phyloP scores from a whole-genome alignment of 2,888 invertebrate genomes.

The Criorhina ranunculi region DNA sequence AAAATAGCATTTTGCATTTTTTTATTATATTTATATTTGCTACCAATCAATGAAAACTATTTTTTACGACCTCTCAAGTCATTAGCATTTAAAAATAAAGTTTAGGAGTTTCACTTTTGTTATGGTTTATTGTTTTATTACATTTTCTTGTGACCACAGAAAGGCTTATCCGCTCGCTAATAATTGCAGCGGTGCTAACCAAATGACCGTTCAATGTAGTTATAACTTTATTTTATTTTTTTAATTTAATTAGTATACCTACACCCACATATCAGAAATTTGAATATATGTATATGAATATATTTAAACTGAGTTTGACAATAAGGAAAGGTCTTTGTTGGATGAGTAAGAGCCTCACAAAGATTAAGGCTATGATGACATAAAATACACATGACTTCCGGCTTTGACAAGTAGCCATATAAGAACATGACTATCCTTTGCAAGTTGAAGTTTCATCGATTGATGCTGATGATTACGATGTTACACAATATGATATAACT shows the following conservation, averaged over 20 bases:
- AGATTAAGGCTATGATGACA: neutral
- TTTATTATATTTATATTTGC: conserved; percentile 14
- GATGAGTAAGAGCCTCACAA: neutral
- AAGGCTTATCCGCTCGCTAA: neutral
- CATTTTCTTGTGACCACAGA: neutral
- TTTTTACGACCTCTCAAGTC: neutral
- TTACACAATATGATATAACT: too few species aligned
- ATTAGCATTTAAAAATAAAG: conserved; percentile 10
- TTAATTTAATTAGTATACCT: conserved; percentile 19
- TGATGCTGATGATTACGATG: too few species aligned
- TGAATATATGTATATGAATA: neutral
- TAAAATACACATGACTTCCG: neutral
- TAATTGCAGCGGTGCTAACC: neutral
- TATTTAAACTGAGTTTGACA: neutral
- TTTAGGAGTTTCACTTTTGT: conserved; percentile 19
- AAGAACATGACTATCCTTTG: neutral
- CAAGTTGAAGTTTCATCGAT: too few species aligned
- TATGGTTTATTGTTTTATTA: conserved; percentile 15
- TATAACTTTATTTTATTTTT: neutral
- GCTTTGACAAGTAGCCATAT: neutral
- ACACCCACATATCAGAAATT: neutral
- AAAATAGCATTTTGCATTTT: neutral
- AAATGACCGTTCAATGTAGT: neutral
- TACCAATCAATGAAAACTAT: neutral
- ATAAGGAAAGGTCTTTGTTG: neutral